Evolutionary conservation across 1,140 invertebrate genomes (phyloP).

Genomic region (Ceratoteleas bidentatus): DNA sequence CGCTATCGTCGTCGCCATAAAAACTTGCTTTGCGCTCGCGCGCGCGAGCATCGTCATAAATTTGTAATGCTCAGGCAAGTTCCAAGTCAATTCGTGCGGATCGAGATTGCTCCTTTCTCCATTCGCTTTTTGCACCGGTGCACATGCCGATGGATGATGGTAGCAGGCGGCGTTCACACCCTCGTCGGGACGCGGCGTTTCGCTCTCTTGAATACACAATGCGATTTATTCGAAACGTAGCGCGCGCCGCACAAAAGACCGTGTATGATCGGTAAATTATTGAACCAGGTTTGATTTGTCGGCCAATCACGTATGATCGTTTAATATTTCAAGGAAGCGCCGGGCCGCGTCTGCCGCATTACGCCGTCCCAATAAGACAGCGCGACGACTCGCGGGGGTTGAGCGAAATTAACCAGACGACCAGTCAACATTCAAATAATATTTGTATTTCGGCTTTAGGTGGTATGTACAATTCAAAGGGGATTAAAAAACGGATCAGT

Average conservation of each 20-base stretch:
- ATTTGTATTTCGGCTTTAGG: constrained; percentile 47
- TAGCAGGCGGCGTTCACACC: constrained; percentile 61
- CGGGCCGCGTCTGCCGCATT: constrained; percentile 48
- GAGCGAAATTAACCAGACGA: constrained; percentile 19
- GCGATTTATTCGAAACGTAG: constrained; percentile 77
- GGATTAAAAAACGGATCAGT: constrained; percentile 54
- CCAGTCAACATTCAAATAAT: constrained; percentile 60
- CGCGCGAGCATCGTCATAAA: constrained; percentile 69
- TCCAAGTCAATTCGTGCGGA: constrained; percentile 77
- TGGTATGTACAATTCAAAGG: constrained; percentile 56
- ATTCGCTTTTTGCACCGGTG: constrained; percentile 68
- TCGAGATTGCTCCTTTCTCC: constrained; percentile 68
- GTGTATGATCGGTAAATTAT: constrained; percentile 82
- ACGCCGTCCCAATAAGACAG: constrained; percentile 38
- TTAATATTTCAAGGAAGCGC: constrained; percentile 78
- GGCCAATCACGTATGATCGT: constrained; percentile 80
- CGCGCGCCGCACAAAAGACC: constrained; percentile 78
- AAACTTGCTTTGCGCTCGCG: constrained; percentile 46
- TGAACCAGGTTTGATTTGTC: constrained; percentile 77
- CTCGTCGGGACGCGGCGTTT: constrained; percentile 69
- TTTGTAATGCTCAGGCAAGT: constrained; percentile 76
- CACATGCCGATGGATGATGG: constrained; percentile 64
- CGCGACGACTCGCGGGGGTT: background rate
- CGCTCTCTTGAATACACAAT: constrained; percentile 81
- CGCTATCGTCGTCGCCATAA: constrained; percentile 28